Base-by-base conservation (phyloP, 2,888 invertebrate genomes). In the Apotomis capreana region DNA sequence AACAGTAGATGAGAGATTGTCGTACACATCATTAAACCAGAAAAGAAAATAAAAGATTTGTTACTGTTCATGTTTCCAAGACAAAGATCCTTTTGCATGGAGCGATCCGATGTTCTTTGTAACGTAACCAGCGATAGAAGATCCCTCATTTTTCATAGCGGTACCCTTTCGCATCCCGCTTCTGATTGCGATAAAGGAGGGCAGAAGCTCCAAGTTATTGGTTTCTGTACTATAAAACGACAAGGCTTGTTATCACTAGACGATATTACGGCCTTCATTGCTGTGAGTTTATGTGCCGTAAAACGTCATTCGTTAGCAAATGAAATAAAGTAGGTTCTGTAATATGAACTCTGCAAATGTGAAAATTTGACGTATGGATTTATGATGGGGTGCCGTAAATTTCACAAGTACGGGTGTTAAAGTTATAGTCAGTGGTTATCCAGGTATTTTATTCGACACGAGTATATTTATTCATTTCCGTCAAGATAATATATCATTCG, bases 221-320 rank as follows among this genome's bases (percentile, higher is more conserved):
- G 83, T 72, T 74, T 68, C 65, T 44, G 70, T 64, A 75, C 75
- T 72, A 75, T 82, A 79, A 81, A 82, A 83, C 74, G 75, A 77
- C 77, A 76, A 78, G 81, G 74, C 82, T 83, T 84, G 83, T 85
- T 85, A 85, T 84, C 84, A 86, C 81, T 82, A 80, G 80, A 77
- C 76, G 74, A 82, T 81, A 80, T 80, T 78, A 78, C 74, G 61
- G 70, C 68, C 70, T 68, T 68, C 75, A 65, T 78, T 78, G 79
- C 80, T 77, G 74, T 54, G 76, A 83, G 79, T 84, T 87, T 87
- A 88, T 86, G 81, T 78, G 77, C 76, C 78, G 79, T 87, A 87
- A 87, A 87, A 80, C 72, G 69, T 74, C 75, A 78, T 83, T 82
- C 79, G 80, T 82, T 83, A 80, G 77, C 76, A 82, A 84, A 84